Evolutionary conservation across 2,797 vertebrate genomes (phyloP), one percentile per base, ranked within the genome.

Genomic region (Valencia hispanica): DNA sequence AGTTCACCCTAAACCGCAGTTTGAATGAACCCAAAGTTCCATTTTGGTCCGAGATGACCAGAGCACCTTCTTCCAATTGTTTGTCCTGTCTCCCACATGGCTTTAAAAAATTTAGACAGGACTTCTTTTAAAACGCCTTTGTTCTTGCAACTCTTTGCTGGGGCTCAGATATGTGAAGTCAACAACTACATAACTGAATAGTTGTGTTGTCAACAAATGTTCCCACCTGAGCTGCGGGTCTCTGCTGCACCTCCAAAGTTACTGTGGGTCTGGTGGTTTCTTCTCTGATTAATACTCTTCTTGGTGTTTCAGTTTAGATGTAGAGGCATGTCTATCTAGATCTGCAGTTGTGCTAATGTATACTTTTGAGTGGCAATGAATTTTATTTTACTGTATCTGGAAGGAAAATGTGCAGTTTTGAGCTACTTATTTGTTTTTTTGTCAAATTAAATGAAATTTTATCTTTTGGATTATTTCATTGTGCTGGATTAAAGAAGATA

Each of bases 371-470:
- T 57, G n/a, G 53, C 11, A 15, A 5, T 45, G 43, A 11, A 45
- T 41, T 5, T 41, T 41, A 10, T 41, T 41, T 41, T 5, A 10
- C 41, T 41, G 41, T 41, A 41, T 2, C 41, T 10, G 5, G 48
- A 20, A 9, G 18, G 5, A 47, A 47, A 47, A 17, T 47, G 45
- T 25, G 25, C 8, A 25, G 6, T 2, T 53, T 53, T 25, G 25
- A 25, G 2, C 22, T 9, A n/a, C 22, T n/a, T 1, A n/a, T 53
- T 53, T 3, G 5, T 51, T 10, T 53, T 45, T 45, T 69, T 70
- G n/a, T n/a, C n/a, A n/a, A 25, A 51, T 43, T n/a, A 69, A 76
- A 78, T 63, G 27, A 73, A 63, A 47, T 34, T 53, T 14, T 17
- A 53, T 25, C 8, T 11, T 55, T 4, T 57, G 53, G 53, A 57